These are phyloP conservation scores for Labeo calbasu DNA, from an alignment of 2,797 vertebrate genomes.

Conservation along the genomic window DNA sequence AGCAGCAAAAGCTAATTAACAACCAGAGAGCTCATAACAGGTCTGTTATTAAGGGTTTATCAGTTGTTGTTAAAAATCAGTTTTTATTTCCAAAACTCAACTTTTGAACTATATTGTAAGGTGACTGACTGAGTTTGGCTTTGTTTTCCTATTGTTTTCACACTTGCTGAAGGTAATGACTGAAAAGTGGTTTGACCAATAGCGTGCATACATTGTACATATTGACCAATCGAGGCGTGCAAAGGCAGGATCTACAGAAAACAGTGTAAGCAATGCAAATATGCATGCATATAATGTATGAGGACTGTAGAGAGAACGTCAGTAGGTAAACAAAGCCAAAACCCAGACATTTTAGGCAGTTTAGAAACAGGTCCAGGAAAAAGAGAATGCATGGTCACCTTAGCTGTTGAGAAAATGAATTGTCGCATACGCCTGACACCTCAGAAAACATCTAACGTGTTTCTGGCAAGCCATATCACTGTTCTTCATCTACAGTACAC, in stretches of 20 bases:
- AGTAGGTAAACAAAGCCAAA: not conserved
- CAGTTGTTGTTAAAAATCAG: not conserved
- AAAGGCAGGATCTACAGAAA: not conserved
- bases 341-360: not conserved
- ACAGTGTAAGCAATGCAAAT: not conserved
- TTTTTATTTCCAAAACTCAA: not conserved
- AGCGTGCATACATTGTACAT: not conserved
- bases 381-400: not conserved
- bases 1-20: not conserved
- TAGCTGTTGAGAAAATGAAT: not conserved
- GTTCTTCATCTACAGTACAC: not conserved
- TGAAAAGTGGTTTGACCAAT: not conserved
- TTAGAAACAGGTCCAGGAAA: not conserved
- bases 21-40: not conserved
- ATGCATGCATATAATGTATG: not conserved
- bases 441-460: not conserved
- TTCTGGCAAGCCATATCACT: not conserved
- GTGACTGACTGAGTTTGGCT: not conserved
- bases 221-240: not conserved
- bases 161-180: not conserved
- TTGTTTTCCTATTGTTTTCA: not conserved
- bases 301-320: not conserved
- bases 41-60: not conserved
- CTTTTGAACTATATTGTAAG: too few relatives aligned
- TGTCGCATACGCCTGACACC: not conserved